Evolutionary conservation across 2,888 invertebrate species (phyloP).

Genomic region (Geophilus truncorum): DNA sequence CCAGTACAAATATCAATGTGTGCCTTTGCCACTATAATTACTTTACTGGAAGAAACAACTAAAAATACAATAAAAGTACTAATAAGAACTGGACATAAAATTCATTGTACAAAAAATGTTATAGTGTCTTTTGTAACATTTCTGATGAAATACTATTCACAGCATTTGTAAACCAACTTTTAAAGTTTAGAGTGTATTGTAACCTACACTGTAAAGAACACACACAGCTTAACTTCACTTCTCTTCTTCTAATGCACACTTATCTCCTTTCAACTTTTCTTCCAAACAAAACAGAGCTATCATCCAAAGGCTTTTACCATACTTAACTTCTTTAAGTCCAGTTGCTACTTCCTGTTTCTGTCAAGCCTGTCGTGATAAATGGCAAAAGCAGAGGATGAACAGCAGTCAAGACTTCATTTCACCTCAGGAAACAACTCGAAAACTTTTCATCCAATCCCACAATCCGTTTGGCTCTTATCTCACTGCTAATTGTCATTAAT

Average conservation of each 20-base stretch:
- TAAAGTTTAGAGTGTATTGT: too few species aligned
- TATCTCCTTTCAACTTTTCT: not conserved
- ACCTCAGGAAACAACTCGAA: not conserved
- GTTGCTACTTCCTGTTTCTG: not conserved
- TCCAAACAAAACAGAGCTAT: not conserved
- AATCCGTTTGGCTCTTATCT: not conserved
- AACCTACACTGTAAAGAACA: too few species aligned
- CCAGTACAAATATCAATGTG: too few species aligned
- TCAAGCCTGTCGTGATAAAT: not conserved
- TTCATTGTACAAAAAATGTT: too few species aligned
- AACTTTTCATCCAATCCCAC: not conserved
- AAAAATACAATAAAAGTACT: too few species aligned
- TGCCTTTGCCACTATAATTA: too few species aligned
- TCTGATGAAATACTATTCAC: too few species aligned
- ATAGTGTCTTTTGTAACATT: too few species aligned
- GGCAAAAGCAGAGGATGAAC: not conserved
- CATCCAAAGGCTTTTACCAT: not conserved
- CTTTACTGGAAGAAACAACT: too few species aligned
- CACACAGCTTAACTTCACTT: not conserved
- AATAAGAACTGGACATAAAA: too few species aligned
- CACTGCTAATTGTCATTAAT: slow-evolving; percentile 1
- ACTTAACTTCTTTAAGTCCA: not conserved
- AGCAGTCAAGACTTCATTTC: not conserved
- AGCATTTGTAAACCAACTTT: too few species aligned
- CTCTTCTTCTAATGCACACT: not conserved